phyloP scores from a whole-genome alignment of 2,888 invertebrate genomes.

The Apamea anceps region DNA sequence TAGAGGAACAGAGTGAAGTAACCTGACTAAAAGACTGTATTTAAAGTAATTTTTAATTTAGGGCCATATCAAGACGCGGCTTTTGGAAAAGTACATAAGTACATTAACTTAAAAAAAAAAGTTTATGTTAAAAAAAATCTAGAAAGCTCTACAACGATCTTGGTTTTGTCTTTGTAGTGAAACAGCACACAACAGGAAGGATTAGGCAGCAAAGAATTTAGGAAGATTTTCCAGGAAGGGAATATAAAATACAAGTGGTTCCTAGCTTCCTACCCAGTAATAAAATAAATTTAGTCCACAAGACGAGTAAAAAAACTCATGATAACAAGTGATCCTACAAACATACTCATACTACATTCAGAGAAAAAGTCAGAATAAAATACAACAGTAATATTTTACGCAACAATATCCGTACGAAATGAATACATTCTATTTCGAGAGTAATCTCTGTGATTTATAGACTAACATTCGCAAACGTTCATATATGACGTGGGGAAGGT shows the following conservation, averaged over 20 bases:
- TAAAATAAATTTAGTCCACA: neutral
- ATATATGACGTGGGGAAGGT: constrained; percentile 36
- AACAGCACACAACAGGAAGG: neutral
- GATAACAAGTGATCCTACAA: neutral
- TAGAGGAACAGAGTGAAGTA: neutral
- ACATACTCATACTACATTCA: constrained; percentile 1
- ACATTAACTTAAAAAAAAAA: neutral
- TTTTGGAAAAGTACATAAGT: neutral
- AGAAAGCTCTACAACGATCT: neutral
- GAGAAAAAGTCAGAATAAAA: constrained; percentile 5
- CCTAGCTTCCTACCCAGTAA: neutral
- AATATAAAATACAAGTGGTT: neutral
- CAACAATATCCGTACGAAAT: constrained; percentile 37
- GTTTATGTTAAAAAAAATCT: neutral
- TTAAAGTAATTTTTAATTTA: neutral
- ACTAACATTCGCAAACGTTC: constrained; percentile 40
- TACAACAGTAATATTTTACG: constrained; percentile 24
- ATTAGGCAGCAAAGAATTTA: too few relatives aligned
- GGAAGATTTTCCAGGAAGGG: neutral
- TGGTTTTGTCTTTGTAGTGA: neutral
- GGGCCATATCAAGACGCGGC: too few relatives aligned
- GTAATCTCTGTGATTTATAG: constrained; percentile 60
- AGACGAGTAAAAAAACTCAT: neutral
- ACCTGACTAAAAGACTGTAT: neutral
- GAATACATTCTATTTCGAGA: constrained; percentile 37